phyloP scores from a whole-genome alignment of 92 coral and sea anemone species.

The Epizoanthus illoricatus region DNA sequence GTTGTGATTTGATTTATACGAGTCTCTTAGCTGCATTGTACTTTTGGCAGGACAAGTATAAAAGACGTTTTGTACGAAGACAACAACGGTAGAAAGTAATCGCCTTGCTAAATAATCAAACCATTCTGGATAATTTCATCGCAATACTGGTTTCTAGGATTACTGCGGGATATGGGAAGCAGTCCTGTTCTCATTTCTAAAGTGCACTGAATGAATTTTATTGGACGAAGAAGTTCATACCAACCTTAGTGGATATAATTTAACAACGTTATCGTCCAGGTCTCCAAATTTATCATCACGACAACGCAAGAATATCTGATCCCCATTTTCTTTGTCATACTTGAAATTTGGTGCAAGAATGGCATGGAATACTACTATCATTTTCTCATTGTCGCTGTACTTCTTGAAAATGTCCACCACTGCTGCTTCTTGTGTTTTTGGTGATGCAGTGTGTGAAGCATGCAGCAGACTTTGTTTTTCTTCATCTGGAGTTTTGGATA shows the following conservation, averaged over 20 bases:
- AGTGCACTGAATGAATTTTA: no score
- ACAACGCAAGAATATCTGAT: conserved; percentile 7
- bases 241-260: conserved; percentile 6
- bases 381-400: conserved; percentile 4
- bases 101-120: no score
- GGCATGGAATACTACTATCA: conserved; percentile 7
- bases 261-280: conserved; percentile 1
- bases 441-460: neutral
- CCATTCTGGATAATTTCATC: no score
- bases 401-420: conserved; percentile 7
- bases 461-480: neutral
- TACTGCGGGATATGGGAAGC: no score
- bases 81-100: no score
- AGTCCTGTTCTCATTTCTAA: no score
- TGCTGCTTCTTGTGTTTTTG: conserved; percentile 9
- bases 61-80: no score
- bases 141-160: no score
- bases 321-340: conserved; percentile 6
- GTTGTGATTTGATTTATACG: no score
- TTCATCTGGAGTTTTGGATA: neutral
- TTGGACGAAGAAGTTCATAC: no score
- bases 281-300: conserved; percentile 6
- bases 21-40: no score
- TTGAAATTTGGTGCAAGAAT: conserved; percentile 20
- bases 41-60: no score